Conservation (phyloP, 2,113 vertebrate genomes). For the Lasiurus cinereus region DNA sequence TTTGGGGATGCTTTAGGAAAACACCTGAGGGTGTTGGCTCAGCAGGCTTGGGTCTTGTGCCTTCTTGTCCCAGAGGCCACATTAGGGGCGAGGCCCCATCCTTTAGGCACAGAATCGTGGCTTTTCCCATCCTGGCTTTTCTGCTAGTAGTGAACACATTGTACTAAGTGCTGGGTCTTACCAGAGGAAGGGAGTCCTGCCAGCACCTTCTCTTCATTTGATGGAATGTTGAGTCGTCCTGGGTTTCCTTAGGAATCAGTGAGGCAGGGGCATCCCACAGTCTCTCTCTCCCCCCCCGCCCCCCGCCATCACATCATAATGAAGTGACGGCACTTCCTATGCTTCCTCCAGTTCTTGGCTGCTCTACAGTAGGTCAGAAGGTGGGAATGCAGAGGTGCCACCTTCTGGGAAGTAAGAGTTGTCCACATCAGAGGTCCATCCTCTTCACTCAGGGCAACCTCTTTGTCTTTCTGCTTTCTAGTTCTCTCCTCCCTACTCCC, state of each 20-base stretch:
- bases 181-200: not conserved
- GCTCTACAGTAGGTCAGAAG: not conserved
- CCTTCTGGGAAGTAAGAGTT: not conserved
- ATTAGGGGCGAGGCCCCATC: not conserved
- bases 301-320: not conserved
- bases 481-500: not conserved
- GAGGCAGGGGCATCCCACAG: not conserved
- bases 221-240: not conserved
- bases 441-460: not conserved
- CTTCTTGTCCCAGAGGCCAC: not conserved
- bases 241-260: not conserved
- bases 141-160: not conserved
- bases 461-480: not conserved
- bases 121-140: not conserved
- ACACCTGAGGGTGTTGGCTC: slow-evolving; percentile 30
- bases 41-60: not conserved
- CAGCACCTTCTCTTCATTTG: not conserved
- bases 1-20: slow-evolving; percentile 50
- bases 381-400: not conserved
- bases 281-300: too few relatives aligned
- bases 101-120: not conserved
- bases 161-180: not conserved
- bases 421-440: not conserved
- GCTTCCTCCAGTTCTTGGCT: not conserved
- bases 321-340: not conserved